Evolutionary conservation across 2,113 vertebrate genomes (phyloP).

Genomic region (Atlantisia rogersi): DNA sequence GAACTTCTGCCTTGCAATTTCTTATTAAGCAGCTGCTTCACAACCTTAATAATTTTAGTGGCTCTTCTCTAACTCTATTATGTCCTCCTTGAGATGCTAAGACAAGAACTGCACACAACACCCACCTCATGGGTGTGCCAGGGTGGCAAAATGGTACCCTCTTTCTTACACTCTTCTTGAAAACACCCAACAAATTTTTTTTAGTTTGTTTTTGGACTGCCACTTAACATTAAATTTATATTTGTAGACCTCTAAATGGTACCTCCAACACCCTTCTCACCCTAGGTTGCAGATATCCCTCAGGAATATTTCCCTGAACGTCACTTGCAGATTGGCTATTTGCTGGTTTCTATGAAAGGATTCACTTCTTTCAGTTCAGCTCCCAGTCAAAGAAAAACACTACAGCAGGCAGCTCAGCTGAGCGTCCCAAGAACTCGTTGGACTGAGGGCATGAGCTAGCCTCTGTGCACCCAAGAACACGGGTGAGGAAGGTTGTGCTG

Average conservation of each 20-base stretch:
- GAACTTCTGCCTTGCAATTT: background rate
- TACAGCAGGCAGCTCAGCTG: background rate
- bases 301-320: background rate
- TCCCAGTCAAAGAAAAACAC: background rate
- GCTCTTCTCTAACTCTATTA: background rate
- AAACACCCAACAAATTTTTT: background rate
- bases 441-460: background rate
- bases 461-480: background rate
- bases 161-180: background rate
- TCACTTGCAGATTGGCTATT: background rate
- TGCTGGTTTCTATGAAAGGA: background rate
- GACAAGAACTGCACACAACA: background rate
- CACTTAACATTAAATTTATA: background rate
- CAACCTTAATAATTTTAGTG: background rate
- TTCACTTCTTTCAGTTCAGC: background rate
- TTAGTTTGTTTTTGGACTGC: background rate
- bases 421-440: background rate
- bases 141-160: background rate
- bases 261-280: background rate
- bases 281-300: background rate
- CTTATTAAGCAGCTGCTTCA: background rate
- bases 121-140: background rate
- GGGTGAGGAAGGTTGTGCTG: background rate
- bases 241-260: background rate
- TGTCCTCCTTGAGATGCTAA: background rate